Evolutionary conservation across 1,140 invertebrate species (phyloP), one percentile per base, ranked within the genome.

Genomic region (Rhynchophorus ferrugineus): DNA sequence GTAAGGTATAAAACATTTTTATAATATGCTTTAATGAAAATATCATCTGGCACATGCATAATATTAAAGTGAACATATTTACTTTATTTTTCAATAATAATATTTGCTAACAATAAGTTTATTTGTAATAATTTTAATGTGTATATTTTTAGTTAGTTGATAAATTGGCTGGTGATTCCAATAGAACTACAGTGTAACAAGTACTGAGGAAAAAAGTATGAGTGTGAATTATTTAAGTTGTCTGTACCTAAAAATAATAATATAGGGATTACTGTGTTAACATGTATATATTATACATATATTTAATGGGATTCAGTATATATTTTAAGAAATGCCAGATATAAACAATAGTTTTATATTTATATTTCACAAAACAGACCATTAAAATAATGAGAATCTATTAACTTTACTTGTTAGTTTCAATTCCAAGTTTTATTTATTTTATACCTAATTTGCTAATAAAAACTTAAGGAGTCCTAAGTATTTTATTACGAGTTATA

Each of bases 121-220:
- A n/a, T n/a, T n/a, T n/a, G n/a, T n/a, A n/a, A n/a, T n/a, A n/a
- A n/a, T n/a, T n/a, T n/a, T n/a, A n/a, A n/a, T n/a, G n/a, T n/a
- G n/a, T n/a, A 59, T 59, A 35, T 66, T 29, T 70, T 50, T 50
- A 75, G 73, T 17, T 82, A 55, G 61, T 81, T 57, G 75, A 81
- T 58, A 73, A 72, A 65, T 60, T 82, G 42, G 77, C 77, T 38
- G 79, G 79, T 36, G 79, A 82, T 61, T 71, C 79, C 22, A 76
- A 75, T 54, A 71, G 79, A 59, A 81, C 78, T 52, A 79, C 72
- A 61, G 80, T 82, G 69, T n/a, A n/a, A n/a, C n/a, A n/a, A n/a
- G n/a, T n/a, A n/a, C n/a, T 81, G 74, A 79, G 24, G 5, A 29
- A 29, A 29, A 6, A 29, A 29, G n/a, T n/a, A 29, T 29, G 24